A percentile compares a stretch with the other conserved stretches of the same genome.
These are phyloP conservation scores for Copidosoma floridanum DNA, from an alignment of 1,140 invertebrate species.

Conservation along the genomic window DNA sequence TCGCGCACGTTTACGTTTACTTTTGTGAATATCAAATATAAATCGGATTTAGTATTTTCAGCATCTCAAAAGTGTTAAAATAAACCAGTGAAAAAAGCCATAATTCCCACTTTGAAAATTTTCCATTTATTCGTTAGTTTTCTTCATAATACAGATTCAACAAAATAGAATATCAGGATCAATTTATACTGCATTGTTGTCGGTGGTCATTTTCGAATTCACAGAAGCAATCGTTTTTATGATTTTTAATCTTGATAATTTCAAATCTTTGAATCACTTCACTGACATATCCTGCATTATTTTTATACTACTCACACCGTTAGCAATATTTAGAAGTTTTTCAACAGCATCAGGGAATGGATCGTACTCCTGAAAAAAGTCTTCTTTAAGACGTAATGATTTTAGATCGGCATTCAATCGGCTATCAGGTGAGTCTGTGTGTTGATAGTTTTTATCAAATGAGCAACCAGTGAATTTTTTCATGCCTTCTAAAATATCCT, in stretches of 20 bases:
- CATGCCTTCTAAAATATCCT: not conserved
- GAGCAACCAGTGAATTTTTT: not conserved
- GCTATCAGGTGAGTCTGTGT: not conserved
- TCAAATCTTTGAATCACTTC: not conserved
- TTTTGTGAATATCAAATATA: conserved; percentile 36
- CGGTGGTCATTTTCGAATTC: not conserved
- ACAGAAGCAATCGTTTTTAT: not conserved
- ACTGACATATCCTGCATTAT: not conserved
- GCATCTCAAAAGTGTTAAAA: conserved; percentile 48
- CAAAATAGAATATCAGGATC: conserved; percentile 32
- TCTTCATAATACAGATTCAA: conserved; percentile 33
- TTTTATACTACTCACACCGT: not conserved
- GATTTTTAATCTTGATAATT: not conserved
- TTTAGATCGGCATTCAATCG: not conserved
- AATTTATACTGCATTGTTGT: not conserved
- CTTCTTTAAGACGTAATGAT: no score
- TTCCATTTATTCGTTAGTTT: conserved; percentile 41
- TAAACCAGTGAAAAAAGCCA: conserved; percentile 44
- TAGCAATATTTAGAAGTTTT: not conserved
- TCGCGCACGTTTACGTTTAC: not conserved
- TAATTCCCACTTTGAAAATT: conserved; percentile 48
- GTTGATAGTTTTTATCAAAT: not conserved
- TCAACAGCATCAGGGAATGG: not conserved
- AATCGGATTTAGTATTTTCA: conserved; percentile 44
- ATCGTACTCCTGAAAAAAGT: not conserved